Percentiles rank a stretch among this genome's conserved stretches.
These are phyloP conservation scores for Drosophila falleni DNA, from an alignment of 2,888 invertebrate genomes.

Conservation along the genomic window DNA sequence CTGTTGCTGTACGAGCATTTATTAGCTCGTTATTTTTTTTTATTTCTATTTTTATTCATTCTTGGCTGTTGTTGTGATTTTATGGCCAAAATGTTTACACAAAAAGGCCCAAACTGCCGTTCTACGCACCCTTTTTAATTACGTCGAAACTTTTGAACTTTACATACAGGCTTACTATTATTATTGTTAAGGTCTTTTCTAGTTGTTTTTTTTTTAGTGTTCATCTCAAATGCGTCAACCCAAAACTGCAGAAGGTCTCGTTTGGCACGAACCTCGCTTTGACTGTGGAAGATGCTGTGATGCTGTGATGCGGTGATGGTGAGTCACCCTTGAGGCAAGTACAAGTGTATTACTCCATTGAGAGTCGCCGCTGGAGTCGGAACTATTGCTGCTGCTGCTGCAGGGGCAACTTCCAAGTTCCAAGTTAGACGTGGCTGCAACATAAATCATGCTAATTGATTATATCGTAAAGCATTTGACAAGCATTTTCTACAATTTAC, in stretches of 20 bases:
- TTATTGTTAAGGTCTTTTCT: constrained; percentile 25
- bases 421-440: constrained; percentile 50
- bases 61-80: constrained; percentile 33
- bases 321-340: constrained; percentile 69
- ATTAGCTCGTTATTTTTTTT: constrained; percentile 74
- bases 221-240: constrained; percentile 50
- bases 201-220: constrained; percentile 4
- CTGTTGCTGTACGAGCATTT: constrained; percentile 66
- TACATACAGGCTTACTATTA: constrained; percentile 22
- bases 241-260: constrained; percentile 77
- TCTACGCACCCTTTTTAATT: constrained; percentile 74
- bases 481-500: constrained; percentile 63
- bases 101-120: constrained; percentile 26
- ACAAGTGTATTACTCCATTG: constrained; percentile 32
- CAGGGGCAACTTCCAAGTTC: constrained; percentile 15
- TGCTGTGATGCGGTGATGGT: constrained; percentile 39
- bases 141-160: constrained; percentile 46
- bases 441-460: constrained; percentile 81
- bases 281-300: constrained; percentile 12
- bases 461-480: constrained; percentile 72
- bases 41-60: constrained; percentile 31
- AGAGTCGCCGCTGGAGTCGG: constrained; percentile 23
- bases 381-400: constrained; percentile 27
- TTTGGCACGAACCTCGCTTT: constrained; percentile 67
- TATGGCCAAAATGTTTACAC: constrained; percentile 38